These are phyloP conservation scores for Chitala chitala DNA, from an alignment of 2,113 vertebrate species.

Conservation along the genomic window DNA sequence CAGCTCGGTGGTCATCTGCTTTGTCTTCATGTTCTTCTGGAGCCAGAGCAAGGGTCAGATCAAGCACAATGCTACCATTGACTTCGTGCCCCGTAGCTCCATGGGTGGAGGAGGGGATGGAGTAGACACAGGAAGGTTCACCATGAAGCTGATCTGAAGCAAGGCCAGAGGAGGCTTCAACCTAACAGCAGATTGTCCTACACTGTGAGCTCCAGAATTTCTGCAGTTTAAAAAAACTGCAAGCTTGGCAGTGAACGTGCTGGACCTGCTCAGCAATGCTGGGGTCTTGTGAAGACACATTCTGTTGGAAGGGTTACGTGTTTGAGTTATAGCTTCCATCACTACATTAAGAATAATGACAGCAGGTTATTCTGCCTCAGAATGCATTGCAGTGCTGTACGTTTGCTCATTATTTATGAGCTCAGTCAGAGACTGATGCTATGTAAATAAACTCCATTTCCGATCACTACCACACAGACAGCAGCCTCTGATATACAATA, in stretches of 20 bases:
- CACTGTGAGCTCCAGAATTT: no score
- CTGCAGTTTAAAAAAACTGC: background rate
- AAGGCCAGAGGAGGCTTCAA: no score
- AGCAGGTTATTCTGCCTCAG: background rate
- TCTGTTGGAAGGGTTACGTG: background rate
- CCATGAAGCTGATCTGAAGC: conserved; percentile 69
- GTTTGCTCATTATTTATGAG: background rate
- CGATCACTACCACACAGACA: background rate
- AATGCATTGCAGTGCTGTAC: background rate
- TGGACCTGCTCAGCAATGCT: background rate
- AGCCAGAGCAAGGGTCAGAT: conserved; percentile 79
- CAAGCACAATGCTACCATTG: conserved; percentile 75
- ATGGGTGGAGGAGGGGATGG: conserved; percentile 55
- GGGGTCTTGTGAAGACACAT: background rate
- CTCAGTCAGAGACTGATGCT: background rate
- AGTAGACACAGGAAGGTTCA: conserved; percentile 62
- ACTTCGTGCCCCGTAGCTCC: conserved; percentile 68
- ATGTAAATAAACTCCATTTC: no score
- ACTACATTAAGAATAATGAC: background rate
- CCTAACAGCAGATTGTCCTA: background rate
- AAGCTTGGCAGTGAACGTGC: background rate
- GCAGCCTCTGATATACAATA: background rate
- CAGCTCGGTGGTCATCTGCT: conserved; percentile 78
- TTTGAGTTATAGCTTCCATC: background rate
- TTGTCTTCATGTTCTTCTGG: conserved; percentile 83